A percentile compares a stretch with the other conserved stretches of the same genome.
Conservation (phyloP, 2,888 invertebrate species). For the Hypselothyrea guttata region DNA sequence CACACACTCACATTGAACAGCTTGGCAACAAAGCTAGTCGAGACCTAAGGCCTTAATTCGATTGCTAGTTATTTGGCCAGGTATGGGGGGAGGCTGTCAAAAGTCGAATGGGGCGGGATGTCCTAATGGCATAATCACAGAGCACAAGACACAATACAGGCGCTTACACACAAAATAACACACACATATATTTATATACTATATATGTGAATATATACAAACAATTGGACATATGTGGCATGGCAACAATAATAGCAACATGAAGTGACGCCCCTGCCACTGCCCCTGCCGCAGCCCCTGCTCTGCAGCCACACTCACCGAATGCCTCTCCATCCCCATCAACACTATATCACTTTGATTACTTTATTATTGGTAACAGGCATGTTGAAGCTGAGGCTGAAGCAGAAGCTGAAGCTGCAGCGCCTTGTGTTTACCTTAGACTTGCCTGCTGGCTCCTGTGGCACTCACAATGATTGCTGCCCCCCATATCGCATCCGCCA, state of each 20-base stretch:
- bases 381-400: constrained; percentile 12
- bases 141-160: constrained; percentile 26
- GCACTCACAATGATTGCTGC: constrained; percentile 61
- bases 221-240: constrained; percentile 51
- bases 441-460: constrained; percentile 22
- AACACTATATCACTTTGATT: constrained; percentile 78
- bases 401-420: constrained; percentile 1
- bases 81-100: neutral
- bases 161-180: neutral
- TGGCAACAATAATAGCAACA: constrained; percentile 50
- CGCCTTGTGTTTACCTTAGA: constrained; percentile 7
- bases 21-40: constrained; percentile 36
- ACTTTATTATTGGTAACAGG: constrained; percentile 74
- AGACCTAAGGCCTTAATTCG: constrained; percentile 56
- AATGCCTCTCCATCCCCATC: constrained; percentile 31
- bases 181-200: constrained; percentile 8
- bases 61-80: constrained; percentile 42
- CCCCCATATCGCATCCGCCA: constrained; percentile 14
- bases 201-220: constrained; percentile 9
- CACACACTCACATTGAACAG: no score
- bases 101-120: constrained; percentile 2
- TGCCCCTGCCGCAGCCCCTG: no score
- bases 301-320: no score
- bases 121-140: constrained; percentile 69
- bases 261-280: neutral